A percentile compares a stretch with the other conserved stretches of the same genome.
phyloP scores from a whole-genome alignment of 2,888 invertebrate species.

The Drosophila neotestacea region DNA sequence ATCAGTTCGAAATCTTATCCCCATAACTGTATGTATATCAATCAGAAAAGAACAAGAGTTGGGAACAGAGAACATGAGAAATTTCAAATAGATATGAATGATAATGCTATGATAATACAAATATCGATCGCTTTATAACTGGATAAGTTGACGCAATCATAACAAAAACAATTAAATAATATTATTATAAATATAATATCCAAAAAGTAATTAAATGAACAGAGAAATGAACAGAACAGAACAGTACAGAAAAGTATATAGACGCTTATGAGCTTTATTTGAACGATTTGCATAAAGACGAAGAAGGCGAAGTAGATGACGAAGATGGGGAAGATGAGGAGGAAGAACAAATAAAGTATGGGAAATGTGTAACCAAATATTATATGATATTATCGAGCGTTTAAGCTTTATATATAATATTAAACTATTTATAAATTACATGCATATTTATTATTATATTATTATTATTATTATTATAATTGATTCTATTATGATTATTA shows the following conservation, averaged over 20 bases:
- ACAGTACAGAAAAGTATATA: conserved; percentile 65
- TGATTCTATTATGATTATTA: conserved; percentile 41
- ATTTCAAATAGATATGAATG: conserved; percentile 19
- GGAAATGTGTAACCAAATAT: conserved; percentile 77
- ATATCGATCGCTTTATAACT: conserved; percentile 58
- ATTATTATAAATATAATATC: conserved; percentile 37
- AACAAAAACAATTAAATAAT: conserved; percentile 30
- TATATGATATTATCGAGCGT: conserved; percentile 78
- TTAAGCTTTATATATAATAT: conserved; percentile 73
- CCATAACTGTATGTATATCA: conserved; percentile 8
- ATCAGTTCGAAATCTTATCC: conserved; percentile 3
- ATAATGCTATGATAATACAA: conserved; percentile 36
- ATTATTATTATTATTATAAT: conserved; percentile 53
- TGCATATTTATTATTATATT: conserved; percentile 58
- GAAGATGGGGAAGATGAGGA: not conserved
- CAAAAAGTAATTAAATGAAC: conserved; percentile 9
- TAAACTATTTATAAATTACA: conserved; percentile 56
- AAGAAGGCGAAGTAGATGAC: conserved; percentile 15
- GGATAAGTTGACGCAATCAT: conserved; percentile 59
- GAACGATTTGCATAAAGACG: conserved; percentile 68
- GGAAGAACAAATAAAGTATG: conserved; percentile 60
- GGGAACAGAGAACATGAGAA: not conserved
- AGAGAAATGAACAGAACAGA: conserved; percentile 23
- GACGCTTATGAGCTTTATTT: conserved; percentile 82
- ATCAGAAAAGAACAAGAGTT: not conserved